phyloP scores from a whole-genome alignment of 2,113 vertebrate genomes.

The Sterna hirundo region DNA sequence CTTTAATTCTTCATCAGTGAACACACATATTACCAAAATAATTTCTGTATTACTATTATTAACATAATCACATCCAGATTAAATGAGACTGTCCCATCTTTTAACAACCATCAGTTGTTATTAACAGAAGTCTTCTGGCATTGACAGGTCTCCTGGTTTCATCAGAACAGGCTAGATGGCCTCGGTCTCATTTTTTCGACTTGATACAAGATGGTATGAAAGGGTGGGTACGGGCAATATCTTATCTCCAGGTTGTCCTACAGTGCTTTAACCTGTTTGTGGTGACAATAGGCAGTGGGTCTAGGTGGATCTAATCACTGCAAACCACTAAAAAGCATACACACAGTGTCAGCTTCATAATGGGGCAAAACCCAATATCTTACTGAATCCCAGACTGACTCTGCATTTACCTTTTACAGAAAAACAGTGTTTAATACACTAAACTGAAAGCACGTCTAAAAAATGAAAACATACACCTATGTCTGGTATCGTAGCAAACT shows the following conservation, averaged over 20 bases:
- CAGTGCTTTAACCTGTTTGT: background rate
- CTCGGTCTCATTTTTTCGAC: background rate
- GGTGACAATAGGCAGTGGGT: background rate
- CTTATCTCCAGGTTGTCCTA: background rate
- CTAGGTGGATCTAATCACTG: background rate
- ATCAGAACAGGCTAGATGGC: background rate
- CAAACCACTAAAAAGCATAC: background rate
- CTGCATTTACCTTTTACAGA: background rate
- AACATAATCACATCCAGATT: background rate
- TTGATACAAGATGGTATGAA: background rate
- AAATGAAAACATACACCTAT: background rate
- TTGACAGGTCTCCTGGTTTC: background rate
- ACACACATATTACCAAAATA: background rate
- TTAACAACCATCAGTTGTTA: background rate
- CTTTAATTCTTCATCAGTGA: background rate
- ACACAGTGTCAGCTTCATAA: background rate
- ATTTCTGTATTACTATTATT: background rate
- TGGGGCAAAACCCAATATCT: background rate
- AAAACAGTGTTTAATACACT: background rate
- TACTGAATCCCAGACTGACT: background rate
- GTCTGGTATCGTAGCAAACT: background rate
- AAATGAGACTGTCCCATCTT: background rate
- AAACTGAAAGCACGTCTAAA: background rate
- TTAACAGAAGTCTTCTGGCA: background rate
- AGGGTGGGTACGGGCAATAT: background rate